Base-by-base conservation (phyloP, 1,140 invertebrate species). In the Drosophila aff. region DNA sequence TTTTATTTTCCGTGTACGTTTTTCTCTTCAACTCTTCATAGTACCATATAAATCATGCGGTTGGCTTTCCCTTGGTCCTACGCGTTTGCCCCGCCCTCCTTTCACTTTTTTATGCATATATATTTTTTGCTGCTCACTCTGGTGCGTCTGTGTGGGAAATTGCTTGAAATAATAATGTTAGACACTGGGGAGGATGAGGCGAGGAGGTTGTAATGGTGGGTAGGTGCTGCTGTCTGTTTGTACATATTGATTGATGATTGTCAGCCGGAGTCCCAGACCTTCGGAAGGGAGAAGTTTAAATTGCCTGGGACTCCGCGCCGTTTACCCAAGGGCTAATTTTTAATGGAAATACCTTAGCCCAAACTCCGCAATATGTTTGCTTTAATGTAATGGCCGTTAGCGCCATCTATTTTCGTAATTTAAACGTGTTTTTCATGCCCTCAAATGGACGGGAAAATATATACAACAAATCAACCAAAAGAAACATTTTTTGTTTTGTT, bases 151-250 rank as follows among this genome's bases (percentile, higher is more conserved):
- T 79, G 76, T 81, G 80, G 84, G 76, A 87, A 87, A 87, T 87
- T 87, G 83, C 81, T 89, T 83, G 81, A 83, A 87, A 87, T 87
- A 87, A 87, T 87, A 87, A 84, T 89, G 84, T 89, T 87, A 89
- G 67, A 82, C 76, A 61, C 52, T 44, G 36, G 44, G 33, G 44
- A 47, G 64, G 26, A 57, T 31, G 49, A 60, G 43, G 46, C 18
- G 26, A 15, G 41, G 53, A 28, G 69, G 31, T 9, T 10, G 31
- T 43, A 15, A 2, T 41, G 4, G 10, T 31, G n/a, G 49, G 26
- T 31, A 60, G 67, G 33, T 72, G 67, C n/a, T 41, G 40, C 69
- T 59, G 57, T 80, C 64, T 65, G 67, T 73, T 73, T 67, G 76
- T 83, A 80, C 72, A 74, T 89, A 81, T 87, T 89, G 81, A 89